These are phyloP conservation scores for Phasianus colchicus DNA, from an alignment of 2,113 vertebrate genomes.

Conservation along the genomic window DNA sequence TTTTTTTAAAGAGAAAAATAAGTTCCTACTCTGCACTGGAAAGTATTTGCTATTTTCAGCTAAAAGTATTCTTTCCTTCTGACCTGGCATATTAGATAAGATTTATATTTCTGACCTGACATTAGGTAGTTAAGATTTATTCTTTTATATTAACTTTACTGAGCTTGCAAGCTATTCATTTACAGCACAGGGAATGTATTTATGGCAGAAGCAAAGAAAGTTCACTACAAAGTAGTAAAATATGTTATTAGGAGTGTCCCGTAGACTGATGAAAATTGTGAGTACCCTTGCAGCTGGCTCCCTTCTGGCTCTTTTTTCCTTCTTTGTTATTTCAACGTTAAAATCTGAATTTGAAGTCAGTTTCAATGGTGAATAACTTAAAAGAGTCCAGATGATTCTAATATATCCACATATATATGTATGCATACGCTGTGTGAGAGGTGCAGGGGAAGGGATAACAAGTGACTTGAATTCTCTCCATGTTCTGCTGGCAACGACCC, in stretches of 20 bases:
- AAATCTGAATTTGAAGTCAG: conserved; percentile 48
- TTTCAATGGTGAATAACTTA: conserved; percentile 40
- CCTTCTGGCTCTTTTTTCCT: conserved; percentile 45
- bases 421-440: conserved; percentile 1
- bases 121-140: conserved; percentile 75
- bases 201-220: conserved; percentile 63
- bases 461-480: conserved; percentile 44
- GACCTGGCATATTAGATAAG: conserved; percentile 64
- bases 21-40: conserved; percentile 56
- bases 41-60: conserved; percentile 72
- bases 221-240: conserved; percentile 65
- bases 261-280: conserved; percentile 53
- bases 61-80: conserved; percentile 69
- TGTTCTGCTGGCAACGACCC: conserved; percentile 31
- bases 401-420: not conserved
- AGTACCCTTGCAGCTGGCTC: conserved; percentile 65
- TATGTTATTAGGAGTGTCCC: conserved; percentile 60
- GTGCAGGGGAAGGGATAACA: conserved; percentile 53
- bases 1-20: conserved; percentile 51
- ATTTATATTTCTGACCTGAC: conserved; percentile 76
- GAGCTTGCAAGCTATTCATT: conserved; percentile 64
- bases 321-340: conserved; percentile 72
- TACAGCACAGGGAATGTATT: conserved; percentile 63
- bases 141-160: conserved; percentile 63
- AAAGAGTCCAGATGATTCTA: conserved; percentile 59